phyloP scores from a whole-genome alignment of 1,140 invertebrate genomes.

The Aphis gossypii region DNA sequence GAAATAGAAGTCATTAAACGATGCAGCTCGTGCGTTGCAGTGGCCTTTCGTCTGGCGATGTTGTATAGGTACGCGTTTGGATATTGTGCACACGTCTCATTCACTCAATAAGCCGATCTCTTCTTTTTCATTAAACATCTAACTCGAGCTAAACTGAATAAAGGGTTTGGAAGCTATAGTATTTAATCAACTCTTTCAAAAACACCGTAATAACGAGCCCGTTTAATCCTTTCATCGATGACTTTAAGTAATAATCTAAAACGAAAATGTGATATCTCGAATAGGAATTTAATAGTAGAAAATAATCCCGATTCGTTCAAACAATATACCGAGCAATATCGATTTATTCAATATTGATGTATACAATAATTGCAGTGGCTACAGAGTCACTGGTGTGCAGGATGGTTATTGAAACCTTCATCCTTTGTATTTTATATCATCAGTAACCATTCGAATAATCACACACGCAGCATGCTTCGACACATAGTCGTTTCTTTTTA shows the following conservation, averaged over 20 bases:
- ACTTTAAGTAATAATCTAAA: conserved; percentile 18
- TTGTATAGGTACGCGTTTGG: not conserved
- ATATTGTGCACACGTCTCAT: conserved; percentile 1
- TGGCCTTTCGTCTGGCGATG: not conserved
- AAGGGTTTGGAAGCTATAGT: not conserved
- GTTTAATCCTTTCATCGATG: conserved; percentile 25
- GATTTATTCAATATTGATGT: not conserved
- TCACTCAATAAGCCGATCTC: not conserved
- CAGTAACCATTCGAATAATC: conserved; percentile 5
- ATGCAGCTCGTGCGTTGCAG: not conserved
- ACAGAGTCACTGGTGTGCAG: not conserved
- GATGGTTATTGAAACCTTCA: not conserved
- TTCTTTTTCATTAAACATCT: conserved; percentile 33
- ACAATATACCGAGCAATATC: not conserved
- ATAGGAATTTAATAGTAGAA: conserved; percentile 21
- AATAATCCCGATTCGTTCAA: not conserved
- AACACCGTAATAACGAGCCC: not conserved
- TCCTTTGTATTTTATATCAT: conserved; percentile 23
- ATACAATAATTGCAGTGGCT: conserved; percentile 8
- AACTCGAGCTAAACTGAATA: not conserved
- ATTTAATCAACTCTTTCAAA: conserved; percentile 25
- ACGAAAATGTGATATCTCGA: conserved; percentile 6
- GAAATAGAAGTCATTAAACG: not conserved
- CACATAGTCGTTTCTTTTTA: conserved; percentile 20
- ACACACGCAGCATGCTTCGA: not conserved